A percentile compares a stretch with the other conserved stretches of the same genome.
Conservation (phyloP, 2,797 vertebrate species). For the Ceryle rudis region DNA sequence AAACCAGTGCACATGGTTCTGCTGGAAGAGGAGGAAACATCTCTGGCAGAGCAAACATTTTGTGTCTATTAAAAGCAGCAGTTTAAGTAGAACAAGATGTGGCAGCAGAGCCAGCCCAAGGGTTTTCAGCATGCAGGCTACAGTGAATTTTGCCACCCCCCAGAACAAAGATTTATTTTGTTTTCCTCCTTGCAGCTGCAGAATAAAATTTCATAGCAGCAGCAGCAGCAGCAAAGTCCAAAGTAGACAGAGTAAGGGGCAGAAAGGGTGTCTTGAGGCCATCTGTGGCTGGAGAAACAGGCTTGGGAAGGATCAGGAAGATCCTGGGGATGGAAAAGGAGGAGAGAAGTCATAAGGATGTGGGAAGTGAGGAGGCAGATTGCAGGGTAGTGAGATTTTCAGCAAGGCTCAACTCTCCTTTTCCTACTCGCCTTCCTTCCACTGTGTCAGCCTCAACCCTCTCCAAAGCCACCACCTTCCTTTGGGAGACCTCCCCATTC, state of each 20-base stretch:
- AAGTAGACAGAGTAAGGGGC: background rate
- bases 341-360: background rate
- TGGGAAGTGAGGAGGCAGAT: background rate
- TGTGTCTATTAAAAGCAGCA: conserved; percentile 3
- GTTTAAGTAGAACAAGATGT: conserved; percentile 25
- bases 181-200: background rate
- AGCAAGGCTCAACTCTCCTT: background rate
- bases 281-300: background rate
- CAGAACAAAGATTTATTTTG: background rate
- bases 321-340: background rate
- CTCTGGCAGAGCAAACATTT: background rate
- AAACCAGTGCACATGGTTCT: background rate
- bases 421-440: background rate
- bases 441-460: background rate
- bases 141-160: background rate
- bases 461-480: background rate
- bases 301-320: background rate
- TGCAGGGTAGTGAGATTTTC: background rate
- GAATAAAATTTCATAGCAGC: background rate
- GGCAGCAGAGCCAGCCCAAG: background rate
- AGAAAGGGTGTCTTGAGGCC: background rate
- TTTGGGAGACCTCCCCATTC: background rate
- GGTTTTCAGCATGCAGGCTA: background rate
- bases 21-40: background rate
- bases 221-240: background rate